Base-by-base conservation (phyloP, 2,888 invertebrate genomes). In the Deilephila porcellus region DNA sequence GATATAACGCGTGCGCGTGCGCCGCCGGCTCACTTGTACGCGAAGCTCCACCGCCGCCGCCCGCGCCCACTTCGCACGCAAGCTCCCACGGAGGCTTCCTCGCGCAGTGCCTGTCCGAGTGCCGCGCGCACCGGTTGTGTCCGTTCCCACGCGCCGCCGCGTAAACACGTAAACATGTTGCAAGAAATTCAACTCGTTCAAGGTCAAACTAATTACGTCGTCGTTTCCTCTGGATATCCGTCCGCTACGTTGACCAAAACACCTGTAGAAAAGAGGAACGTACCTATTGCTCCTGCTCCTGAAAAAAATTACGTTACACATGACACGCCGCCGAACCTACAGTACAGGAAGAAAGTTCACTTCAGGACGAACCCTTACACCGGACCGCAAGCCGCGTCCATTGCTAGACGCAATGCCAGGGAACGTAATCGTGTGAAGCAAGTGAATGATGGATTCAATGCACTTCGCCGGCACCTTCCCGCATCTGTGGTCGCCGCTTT, bases 381-480 rank as follows among this genome's bases (percentile, higher is more conserved):
- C 0, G 96, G 96, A 80, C 96, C 97, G 80, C 98, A 97, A 85
- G 96, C 97, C 76, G 97, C 97, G 7, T 98, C 98, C 3, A 98
- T 98, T 62, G 98, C 98, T 0, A 95, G 98, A 74, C 96, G 99
- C 81, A 99, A 99, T 92, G 99, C 99, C 29, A 96, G 99, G 19
- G 99, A 99, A 93, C 95, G 99, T 78, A 99, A 99, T 89, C 97
- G 99, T 79, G 99, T 99, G 76, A 98, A 98, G 90, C 98, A 98
- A 96, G 98, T 98, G 86, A 98, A 98, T 93, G 98, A 98, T 89
- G 98, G 98, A 77, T 98, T 98, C 89, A 97, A 98, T 72, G 98
- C 97, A 64, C 95, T 98, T 14, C 96, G 98, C 60, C 97, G 98
- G 83, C 98, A 98, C 91, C 97, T 98, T 83, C 98, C 98, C 0